Base-by-base conservation (phyloP, 2,888 invertebrate genomes). In the Agriopis marginaria region DNA sequence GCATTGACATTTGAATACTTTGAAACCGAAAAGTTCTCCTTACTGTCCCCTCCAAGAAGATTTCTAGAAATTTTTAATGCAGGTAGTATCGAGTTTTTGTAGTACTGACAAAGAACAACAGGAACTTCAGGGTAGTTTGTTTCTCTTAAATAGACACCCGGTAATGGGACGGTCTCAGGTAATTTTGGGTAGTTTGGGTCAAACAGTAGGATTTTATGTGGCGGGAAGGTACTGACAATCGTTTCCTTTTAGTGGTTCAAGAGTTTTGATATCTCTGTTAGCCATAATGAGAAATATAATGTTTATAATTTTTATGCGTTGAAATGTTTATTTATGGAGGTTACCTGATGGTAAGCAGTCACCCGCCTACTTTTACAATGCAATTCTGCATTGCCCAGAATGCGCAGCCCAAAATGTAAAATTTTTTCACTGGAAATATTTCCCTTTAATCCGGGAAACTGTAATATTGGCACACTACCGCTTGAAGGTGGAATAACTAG, bases 101-200 rank as follows among this genome's bases (percentile, higher is more conserved):
- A 42, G 72, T 74, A 70, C 51, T 40, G 23, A 40, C 55, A 23
- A 64, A 60, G 68, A 17, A 65, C n/a, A 40, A 47, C n/a, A 63
- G n/a, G 62, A 73, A 74, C 51, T 74, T 71, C 6, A 42, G 54
- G 63, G 63, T 66, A 70, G 75, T 75, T 76, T 74, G 73, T 74
- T 77, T 76, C 75, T 75, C 74, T 75, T 74, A 72, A 77, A 76
- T 74, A 75, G 72, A 66, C 58, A 53, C 74, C 63, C 64, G 61
- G 70, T 66, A 73, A 71, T 71, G 61, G 69, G 51, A 65, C 39
- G 68, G 72, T 66, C 62, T 63, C 70, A 71, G 73, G 71, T 74
- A 72, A 75, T 73, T 72, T 62, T 40, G 51, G 55, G 32, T 67
- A 63, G 67, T 70, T 74, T 40, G 65, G 70, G 70, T 63, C 63